Conservation (phyloP, 2,797 vertebrate species). For the Manis pentadactyla region DNA sequence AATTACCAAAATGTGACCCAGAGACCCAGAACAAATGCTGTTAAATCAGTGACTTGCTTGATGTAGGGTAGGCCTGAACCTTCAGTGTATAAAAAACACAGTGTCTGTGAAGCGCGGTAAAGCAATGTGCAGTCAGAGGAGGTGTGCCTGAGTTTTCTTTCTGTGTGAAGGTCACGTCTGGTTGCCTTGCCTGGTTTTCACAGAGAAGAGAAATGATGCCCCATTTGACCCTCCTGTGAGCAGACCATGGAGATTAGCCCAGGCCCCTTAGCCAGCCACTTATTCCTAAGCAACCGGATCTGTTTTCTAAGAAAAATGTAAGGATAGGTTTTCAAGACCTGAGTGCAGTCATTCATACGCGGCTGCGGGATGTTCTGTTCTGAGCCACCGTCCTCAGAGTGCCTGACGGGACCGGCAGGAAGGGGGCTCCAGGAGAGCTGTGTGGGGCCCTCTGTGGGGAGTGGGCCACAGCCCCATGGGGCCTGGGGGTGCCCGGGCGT, state of each 20-base stretch:
- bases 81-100: too few relatives aligned
- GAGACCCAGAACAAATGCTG: too few relatives aligned
- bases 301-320: neutral
- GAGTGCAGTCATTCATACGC: neutral
- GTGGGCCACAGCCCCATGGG: neutral
- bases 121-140: too few relatives aligned
- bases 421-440: neutral
- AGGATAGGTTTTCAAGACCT: neutral
- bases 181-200: neutral
- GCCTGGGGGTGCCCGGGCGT: neutral
- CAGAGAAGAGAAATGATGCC: neutral
- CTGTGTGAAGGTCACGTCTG: neutral
- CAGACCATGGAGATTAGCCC: too few relatives aligned
- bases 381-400: neutral
- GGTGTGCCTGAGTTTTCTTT: neutral
- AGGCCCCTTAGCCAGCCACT: neutral
- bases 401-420: neutral
- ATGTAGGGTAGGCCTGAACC: too few relatives aligned
- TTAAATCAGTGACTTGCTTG: too few relatives aligned
- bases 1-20: too few relatives aligned
- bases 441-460: neutral
- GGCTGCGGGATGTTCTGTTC: neutral
- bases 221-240: neutral
- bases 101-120: too few relatives aligned
- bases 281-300: neutral